Evolutionary conservation across 2,888 invertebrate genomes (phyloP).

Genomic region (Drosophila peninsularis): DNA sequence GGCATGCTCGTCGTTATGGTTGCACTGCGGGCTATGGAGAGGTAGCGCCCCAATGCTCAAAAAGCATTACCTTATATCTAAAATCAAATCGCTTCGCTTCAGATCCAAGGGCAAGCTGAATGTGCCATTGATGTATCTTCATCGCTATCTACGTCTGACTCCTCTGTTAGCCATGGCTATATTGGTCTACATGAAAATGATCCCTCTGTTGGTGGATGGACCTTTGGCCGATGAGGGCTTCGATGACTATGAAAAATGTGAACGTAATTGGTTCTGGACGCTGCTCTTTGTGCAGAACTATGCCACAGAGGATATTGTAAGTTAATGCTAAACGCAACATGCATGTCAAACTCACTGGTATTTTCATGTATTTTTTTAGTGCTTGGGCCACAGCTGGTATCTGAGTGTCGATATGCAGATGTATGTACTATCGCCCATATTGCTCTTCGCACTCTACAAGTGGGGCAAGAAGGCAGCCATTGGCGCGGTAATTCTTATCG

Average conservation of each 20-base stretch:
- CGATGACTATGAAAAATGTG: constrained; percentile 53
- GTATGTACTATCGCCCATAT: constrained; percentile 85
- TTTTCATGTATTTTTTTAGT: constrained; percentile 67
- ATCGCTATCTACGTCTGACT: constrained; percentile 84
- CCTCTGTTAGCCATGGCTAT: constrained; percentile 85
- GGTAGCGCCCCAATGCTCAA: no score
- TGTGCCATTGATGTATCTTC: constrained; percentile 73
- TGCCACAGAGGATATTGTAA: constrained; percentile 72
- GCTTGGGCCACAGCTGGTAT: constrained; percentile 86
- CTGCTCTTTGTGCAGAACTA: constrained; percentile 85
- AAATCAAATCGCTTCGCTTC: not conserved
- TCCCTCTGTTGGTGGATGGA: constrained; percentile 84
- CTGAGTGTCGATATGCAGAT: constrained; percentile 86
- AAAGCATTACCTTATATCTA: no score
- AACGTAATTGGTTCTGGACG: constrained; percentile 84
- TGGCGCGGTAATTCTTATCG: constrained; percentile 56
- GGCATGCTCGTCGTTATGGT: constrained; percentile 85
- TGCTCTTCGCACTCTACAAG: constrained; percentile 84
- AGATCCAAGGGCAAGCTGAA: constrained; percentile 66
- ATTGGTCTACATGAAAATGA: constrained; percentile 84
- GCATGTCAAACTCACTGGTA: not conserved
- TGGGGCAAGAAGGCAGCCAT: constrained; percentile 71
- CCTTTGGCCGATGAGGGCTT: constrained; percentile 77
- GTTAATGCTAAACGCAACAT: not conserved
- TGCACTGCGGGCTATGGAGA: constrained; percentile 61